Percentiles rank a stretch among this genome's conserved stretches.
These are phyloP conservation scores for Blennius ocellaris DNA, from an alignment of 2,113 vertebrate species.

Conservation along the genomic window DNA sequence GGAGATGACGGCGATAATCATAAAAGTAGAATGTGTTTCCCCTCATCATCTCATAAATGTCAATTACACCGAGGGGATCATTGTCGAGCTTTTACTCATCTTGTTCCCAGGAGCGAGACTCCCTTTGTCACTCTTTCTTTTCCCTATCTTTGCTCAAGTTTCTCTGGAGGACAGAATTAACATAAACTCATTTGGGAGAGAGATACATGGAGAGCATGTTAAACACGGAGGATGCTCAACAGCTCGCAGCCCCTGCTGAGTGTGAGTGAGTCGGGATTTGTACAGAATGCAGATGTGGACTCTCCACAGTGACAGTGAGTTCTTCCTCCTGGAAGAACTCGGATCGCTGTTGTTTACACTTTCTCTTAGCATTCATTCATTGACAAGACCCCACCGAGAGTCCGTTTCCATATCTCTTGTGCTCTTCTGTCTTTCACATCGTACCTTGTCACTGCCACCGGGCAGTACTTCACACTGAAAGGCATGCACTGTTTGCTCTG, in stretches of 20 bases:
- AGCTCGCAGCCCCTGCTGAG: constrained; percentile 42
- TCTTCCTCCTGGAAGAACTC: constrained; percentile 22
- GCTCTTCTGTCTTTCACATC: constrained; percentile 11
- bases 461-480: constrained; percentile 29
- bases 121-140: constrained; percentile 28
- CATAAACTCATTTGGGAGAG: constrained; percentile 62
- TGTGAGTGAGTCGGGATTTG: constrained; percentile 38
- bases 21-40: constrained; percentile 38
- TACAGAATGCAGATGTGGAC: constrained; percentile 46
- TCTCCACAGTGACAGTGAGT: constrained; percentile 34
- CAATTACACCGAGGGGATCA: constrained; percentile 48
- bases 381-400: constrained; percentile 8
- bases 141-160: constrained; percentile 50
- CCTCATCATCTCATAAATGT: constrained; percentile 50
- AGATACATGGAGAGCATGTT: constrained; percentile 58
- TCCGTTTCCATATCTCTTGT: constrained; percentile 33
- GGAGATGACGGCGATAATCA: constrained; percentile 24
- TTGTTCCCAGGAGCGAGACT: constrained; percentile 35
- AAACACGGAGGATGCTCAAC: constrained; percentile 56
- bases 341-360: constrained; percentile 50
- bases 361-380: constrained; percentile 43
- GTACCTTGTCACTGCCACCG: constrained; percentile 39
- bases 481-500: constrained; percentile 13
- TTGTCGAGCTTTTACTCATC: constrained; percentile 46
- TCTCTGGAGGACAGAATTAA: constrained; percentile 64